Evolutionary conservation across 2,888 invertebrate species (phyloP).

Genomic region (Conistra vaccinii): DNA sequence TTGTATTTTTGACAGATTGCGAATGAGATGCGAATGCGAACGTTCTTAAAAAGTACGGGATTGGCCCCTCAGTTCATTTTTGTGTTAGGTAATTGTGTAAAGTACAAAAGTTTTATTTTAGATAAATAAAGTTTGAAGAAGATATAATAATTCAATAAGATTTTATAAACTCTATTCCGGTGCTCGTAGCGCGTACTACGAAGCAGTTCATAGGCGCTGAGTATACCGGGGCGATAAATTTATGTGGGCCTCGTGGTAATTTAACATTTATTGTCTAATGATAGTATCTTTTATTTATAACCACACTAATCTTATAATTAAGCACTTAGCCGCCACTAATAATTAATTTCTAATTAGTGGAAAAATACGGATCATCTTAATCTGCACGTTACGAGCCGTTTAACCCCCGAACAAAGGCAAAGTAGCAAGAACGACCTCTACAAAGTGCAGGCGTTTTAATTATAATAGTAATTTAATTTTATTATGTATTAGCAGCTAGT

Average conservation of each 20-base stretch:
- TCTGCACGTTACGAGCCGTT: slow-evolving; percentile 44
- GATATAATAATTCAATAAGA: not conserved
- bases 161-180: slow-evolving; percentile 4
- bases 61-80: too few relatives aligned
- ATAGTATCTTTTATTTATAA: slow-evolving; percentile 36
- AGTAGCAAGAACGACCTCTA: slow-evolving; percentile 46
- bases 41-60: too few relatives aligned
- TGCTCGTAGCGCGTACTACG: slow-evolving; percentile 12
- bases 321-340: slow-evolving; percentile 29
- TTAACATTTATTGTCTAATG: slow-evolving; percentile 40
- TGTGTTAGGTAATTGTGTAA: not conserved
- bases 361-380: slow-evolving; percentile 42
- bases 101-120: not conserved
- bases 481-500: slow-evolving; percentile 46
- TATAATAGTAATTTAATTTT: slow-evolving; percentile 56
- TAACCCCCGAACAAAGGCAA: slow-evolving; percentile 53
- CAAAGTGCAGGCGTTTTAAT: slow-evolving; percentile 60
- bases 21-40: too few relatives aligned
- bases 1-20: too few relatives aligned
- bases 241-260: slow-evolving; percentile 23
- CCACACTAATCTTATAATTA: slow-evolving; percentile 43
- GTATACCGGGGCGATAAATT: slow-evolving; percentile 28
- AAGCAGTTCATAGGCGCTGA: not conserved
- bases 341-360: slow-evolving; percentile 56
- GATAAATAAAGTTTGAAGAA: not conserved